Percentiles rank a stretch among this genome's conserved stretches.
Evolutionary conservation across 2,888 invertebrate genomes (phyloP).

Genomic region (Mellilla xanthometata): DNA sequence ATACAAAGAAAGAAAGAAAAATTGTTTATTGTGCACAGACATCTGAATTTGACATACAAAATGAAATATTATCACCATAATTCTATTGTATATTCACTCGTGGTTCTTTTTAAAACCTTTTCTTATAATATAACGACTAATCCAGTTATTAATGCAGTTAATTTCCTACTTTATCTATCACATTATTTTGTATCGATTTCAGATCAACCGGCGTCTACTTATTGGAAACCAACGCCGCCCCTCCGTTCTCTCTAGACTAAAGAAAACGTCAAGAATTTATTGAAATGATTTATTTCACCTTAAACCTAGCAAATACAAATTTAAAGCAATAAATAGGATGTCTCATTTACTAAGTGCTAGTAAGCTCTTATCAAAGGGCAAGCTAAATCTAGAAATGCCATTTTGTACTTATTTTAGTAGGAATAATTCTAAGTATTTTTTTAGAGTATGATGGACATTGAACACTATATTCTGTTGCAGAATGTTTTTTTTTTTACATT

Average conservation of each 20-base stretch:
- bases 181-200: conserved; percentile 33
- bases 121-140: too few species aligned
- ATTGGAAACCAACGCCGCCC: conserved; percentile 52
- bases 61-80: too few species aligned
- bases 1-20: too few species aligned
- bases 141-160: too few species aligned
- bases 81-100: too few species aligned
- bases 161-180: too few species aligned
- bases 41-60: too few species aligned
- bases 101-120: too few species aligned
- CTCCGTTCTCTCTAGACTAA: conserved; percentile 55
- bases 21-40: too few species aligned
- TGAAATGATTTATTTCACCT: conserved; percentile 19
- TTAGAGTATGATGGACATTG: too few species aligned
- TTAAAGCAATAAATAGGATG: conserved; percentile 72
- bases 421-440: conserved; percentile 3
- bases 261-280: conserved; percentile 1
- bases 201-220: conserved; percentile 52
- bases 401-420: conserved; percentile 62
- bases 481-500: too few species aligned
- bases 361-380: conserved; percentile 38
- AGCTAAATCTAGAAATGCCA: conserved; percentile 57
- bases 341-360: conserved; percentile 37
- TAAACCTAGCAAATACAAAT: conserved; percentile 42
- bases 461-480: too few species aligned